Conservation (phyloP, 2,113 vertebrate genomes). For the Gasterosteus aculeatus region DNA sequence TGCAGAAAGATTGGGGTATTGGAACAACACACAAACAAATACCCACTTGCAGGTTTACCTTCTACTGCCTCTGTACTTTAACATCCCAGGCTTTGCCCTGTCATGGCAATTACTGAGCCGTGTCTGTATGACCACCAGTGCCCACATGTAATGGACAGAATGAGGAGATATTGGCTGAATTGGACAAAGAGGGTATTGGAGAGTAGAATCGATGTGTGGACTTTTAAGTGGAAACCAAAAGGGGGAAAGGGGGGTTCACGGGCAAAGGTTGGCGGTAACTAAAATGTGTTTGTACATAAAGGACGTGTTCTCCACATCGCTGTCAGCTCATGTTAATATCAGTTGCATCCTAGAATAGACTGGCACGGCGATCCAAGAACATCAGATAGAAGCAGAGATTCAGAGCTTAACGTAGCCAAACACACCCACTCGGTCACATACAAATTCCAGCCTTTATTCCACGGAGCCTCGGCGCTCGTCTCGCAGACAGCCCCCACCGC, state of each 20-base stretch:
- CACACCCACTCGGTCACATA: conserved; percentile 54
- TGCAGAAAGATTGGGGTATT: background rate
- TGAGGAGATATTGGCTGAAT: no score
- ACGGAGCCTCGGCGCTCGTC: conserved; percentile 33
- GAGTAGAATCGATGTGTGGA: no score
- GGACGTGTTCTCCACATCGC: conserved; percentile 15
- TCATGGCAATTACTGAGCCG: background rate
- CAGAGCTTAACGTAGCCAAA: conserved; percentile 50
- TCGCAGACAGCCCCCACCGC: conserved; percentile 21
- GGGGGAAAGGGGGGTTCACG: background rate
- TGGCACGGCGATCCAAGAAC: conserved; percentile 50
- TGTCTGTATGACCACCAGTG: no score
- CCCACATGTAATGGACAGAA: no score
- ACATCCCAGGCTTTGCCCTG: background rate
- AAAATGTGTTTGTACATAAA: conserved; percentile 19
- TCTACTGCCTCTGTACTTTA: background rate
- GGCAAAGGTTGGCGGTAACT: background rate
- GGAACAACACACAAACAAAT: background rate
- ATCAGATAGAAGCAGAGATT: conserved; percentile 57
- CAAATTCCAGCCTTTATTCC: conserved; percentile 52
- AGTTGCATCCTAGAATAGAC: conserved; percentile 59
- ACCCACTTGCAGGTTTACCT: background rate
- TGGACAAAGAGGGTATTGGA: no score
- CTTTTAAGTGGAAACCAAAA: no score
- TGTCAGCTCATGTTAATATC: conserved; percentile 44